Evolutionary conservation across 2,797 vertebrate species (phyloP), one percentile per base, ranked within the genome.

Genomic region (Anguilla marmorata): DNA sequence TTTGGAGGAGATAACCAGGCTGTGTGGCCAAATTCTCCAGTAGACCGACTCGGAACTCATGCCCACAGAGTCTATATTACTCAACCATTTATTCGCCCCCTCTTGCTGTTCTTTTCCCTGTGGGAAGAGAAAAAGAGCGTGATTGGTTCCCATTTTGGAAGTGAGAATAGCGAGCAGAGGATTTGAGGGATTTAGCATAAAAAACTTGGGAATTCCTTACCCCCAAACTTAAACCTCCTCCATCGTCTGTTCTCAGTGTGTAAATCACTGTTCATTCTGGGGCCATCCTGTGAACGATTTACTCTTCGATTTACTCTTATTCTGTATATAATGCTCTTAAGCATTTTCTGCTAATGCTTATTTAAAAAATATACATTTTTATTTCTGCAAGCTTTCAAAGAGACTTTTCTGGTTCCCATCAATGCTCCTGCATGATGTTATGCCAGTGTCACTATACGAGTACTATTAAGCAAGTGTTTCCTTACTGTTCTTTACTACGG

Each of bases 311-410:
- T 41, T 56, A 48, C 50, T n/a, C 54, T 54, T 84, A 1, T 48
- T 60, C 33, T 58, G 52, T 50, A 85, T 85, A 85, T 37, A 58
- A 85, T 19, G 12, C 74, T 79, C 12, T 41, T 3, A 45, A 9
- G 30, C 45, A 54, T 30, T 33, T 19, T 50, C 52, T 58, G 84
- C 80, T 72, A 50, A 54, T 84, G 80, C 27, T 84, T 66, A 69
- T 63, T 50, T 3, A 52, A 27, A n/a, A 69, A 27, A 80, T 11
- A 2, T 72, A n/a, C n/a, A n/a, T 48, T 60, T 83, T 69, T 69
- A 27, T 48, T 33, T 84, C 37, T 87, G 79, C 86, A 45, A 83
- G 86, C 84, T 33, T 87, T 30, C 86, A 41, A 56, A 60, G 3
- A 27, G 27, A 9, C 4, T 82, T 9, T 50, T 58, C 27, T 30